phyloP scores from a whole-genome alignment of 2,113 vertebrate species.

The Tupaia chinensis region DNA sequence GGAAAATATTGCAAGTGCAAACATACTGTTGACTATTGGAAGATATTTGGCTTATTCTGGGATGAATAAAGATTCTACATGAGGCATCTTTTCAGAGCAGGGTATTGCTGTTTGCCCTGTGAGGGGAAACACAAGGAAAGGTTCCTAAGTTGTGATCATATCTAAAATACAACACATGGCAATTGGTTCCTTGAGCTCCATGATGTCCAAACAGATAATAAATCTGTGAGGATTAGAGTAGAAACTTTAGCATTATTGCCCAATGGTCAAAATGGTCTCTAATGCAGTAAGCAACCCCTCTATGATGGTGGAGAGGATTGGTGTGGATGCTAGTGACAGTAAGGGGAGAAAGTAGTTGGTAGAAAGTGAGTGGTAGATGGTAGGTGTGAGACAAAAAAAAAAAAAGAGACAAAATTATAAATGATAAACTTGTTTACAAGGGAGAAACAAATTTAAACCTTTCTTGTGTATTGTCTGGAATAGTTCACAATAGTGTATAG shows the following conservation, averaged over 20 bases:
- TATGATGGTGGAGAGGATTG: no score
- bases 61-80: not conserved
- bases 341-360: no score
- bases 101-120: rapidly evolving
- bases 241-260: not conserved
- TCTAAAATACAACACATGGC: not conserved
- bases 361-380: no score
- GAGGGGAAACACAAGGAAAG: not conserved
- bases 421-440: no score
- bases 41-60: not conserved
- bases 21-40: not conserved
- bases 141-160: not conserved
- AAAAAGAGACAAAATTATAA: no score
- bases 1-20: not conserved
- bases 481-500: no score
- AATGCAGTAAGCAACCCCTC: not conserved
- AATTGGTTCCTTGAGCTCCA: not conserved
- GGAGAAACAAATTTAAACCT: no score
- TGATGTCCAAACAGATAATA: not conserved
- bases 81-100: not conserved
- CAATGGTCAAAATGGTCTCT: not conserved
- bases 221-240: not conserved
- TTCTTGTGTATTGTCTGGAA: no score
- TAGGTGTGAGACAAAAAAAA: no score
- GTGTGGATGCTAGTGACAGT: no score